Evolutionary conservation across 2,113 vertebrate species (phyloP).

Genomic region (Pundamilia nyererei): DNA sequence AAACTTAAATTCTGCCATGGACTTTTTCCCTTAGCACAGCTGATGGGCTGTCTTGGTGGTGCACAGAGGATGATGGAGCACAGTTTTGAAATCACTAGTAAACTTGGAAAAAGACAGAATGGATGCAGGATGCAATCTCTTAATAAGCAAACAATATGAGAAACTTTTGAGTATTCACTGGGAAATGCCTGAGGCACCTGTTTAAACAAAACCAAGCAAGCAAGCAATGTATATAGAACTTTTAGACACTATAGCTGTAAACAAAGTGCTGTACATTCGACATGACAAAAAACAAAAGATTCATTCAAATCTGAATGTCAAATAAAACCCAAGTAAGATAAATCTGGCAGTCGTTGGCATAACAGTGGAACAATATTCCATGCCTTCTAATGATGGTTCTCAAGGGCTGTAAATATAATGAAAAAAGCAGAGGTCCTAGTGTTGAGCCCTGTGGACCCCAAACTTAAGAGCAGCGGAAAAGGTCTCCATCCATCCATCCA

Average conservation of each 20-base stretch:
- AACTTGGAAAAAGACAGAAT: neutral
- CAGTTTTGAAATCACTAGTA: neutral
- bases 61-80: neutral
- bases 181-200: neutral
- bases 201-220: neutral
- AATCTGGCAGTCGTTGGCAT: neutral
- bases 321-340: neutral
- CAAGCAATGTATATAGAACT: neutral
- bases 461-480: neutral
- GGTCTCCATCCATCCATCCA: too few species aligned
- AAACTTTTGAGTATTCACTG: neutral
- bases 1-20: neutral
- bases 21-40: neutral
- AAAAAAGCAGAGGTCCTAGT: neutral
- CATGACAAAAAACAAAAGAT: neutral
- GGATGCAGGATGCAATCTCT: neutral
- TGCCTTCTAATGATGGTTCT: neutral
- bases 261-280: neutral
- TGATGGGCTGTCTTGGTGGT: neutral
- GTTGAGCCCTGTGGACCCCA: neutral
- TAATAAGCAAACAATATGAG: neutral
- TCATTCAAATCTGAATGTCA: neutral
- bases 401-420: neutral
- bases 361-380: neutral
- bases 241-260: neutral